Conservation (phyloP, 2,113 vertebrate genomes). For the Sebastes fasciatus region DNA sequence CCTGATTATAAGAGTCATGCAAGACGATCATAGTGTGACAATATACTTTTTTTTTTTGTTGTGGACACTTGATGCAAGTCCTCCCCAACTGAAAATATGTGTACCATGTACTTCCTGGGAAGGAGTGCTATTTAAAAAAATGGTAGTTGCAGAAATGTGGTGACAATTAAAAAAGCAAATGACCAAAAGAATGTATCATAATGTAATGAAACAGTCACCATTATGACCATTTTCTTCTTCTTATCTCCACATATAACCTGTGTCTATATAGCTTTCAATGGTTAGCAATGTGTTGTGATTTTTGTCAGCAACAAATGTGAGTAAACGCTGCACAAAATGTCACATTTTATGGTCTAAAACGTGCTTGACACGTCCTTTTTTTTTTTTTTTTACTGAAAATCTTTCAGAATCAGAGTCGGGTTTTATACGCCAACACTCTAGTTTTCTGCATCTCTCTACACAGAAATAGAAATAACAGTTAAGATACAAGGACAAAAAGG, state of each 20-base stretch:
- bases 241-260: background rate
- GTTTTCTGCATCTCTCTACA: no score
- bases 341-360: background rate
- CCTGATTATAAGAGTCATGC: background rate
- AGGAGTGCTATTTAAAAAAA: background rate
- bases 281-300: background rate
- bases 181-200: background rate
- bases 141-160: background rate
- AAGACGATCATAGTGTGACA: slow-evolving; percentile 9
- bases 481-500: no score
- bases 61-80: background rate
- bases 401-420: no score
- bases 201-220: background rate
- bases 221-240: background rate
- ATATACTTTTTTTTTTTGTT: background rate
- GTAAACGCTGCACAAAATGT: background rate
- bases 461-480: no score
- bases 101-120: background rate
- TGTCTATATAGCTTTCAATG: background rate
- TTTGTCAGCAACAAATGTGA: background rate
- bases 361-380: background rate
- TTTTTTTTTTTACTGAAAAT: background rate
- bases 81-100: background rate
- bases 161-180: background rate
- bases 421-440: no score